Evolutionary conservation across 2,797 vertebrate genomes (phyloP), one percentile per base, ranked within the genome.

Genomic region (Coreius guichenoti): DNA sequence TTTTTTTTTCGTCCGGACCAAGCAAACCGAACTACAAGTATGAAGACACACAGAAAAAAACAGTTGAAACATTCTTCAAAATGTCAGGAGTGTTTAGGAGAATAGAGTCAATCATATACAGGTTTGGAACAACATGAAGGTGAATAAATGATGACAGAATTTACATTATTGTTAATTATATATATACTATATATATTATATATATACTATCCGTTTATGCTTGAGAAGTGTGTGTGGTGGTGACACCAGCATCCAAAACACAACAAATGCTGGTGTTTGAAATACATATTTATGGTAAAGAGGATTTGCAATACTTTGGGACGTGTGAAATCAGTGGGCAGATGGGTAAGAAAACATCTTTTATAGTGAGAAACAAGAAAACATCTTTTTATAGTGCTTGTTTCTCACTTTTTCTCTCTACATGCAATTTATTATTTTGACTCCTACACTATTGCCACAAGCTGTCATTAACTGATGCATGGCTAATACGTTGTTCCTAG

Each of bases 381-480:
- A 13, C 49, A 19, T 58, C 8, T 49, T 58, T 81, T 81, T 17
- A 70, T 58, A 56, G 51, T 72, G 23, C 67, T 68, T 54, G 82
- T 65, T 67, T 80, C 39, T 47, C 45, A 68, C 39, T 67, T 63
- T 56, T 72, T 63, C n/a, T 26, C 31, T 77, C 33, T 39, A 31
- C 14, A 29, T 73, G 81, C 26, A 85, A 81, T 33, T 63, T 63
- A 39, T 54, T 81, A 54, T 70, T 76, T 58, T 58, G 49, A 56
- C 63, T 84, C 47, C 26, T 49, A 12, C 45, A 54, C 21, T 69
- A 75, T 31, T 14, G 21, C 33, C 36, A 23, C 75, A 72, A 8
- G 83, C 56, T 81, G 56, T 51, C 82, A 51, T 73, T 73, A 86
- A 77, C 26, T 69, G 75, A 77, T 56, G 73, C 82, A 65, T 63